Percentiles rank a stretch among this genome's conserved stretches.
These are phyloP conservation scores for Parascotia fuliginaria DNA, from an alignment of 2,888 invertebrate species.

Conservation along the genomic window DNA sequence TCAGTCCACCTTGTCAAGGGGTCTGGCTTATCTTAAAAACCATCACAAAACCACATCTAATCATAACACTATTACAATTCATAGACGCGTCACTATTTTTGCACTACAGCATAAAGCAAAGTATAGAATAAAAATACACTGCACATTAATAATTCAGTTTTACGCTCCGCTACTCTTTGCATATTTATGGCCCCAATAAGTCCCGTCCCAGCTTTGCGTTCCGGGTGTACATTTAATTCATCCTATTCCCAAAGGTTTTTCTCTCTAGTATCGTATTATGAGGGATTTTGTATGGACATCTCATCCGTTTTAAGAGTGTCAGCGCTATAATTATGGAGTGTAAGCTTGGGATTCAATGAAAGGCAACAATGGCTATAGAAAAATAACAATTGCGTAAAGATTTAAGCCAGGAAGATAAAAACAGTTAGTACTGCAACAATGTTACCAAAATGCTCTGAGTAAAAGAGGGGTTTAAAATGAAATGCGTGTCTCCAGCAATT, in stretches of 20 bases:
- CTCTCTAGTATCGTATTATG: conserved; percentile 48
- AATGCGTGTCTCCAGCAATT: no score
- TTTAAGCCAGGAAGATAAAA: no score
- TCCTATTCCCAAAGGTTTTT: conserved; percentile 59
- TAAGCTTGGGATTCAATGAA: conserved; percentile 12
- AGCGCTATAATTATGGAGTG: conserved; percentile 35
- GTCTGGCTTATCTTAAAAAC: background rate
- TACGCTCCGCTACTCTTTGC: conserved; percentile 25
- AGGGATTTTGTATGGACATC: conserved; percentile 35
- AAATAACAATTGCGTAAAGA: background rate
- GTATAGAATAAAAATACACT: conserved; percentile 37
- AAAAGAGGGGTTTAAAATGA: no score
- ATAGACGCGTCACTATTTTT: conserved; percentile 9
- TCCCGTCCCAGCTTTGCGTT: conserved; percentile 53
- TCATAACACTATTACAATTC: conserved; percentile 4
- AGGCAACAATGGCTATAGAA: conserved; percentile 7
- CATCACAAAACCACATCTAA: background rate
- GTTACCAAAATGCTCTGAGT: no score
- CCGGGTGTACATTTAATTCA: conserved; percentile 60
- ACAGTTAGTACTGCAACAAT: no score
- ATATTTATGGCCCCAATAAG: conserved; percentile 54
- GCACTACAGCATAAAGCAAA: conserved; percentile 18
- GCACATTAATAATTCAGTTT: conserved; percentile 25
- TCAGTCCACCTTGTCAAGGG: no score
- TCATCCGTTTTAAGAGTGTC: conserved; percentile 36